Base-by-base conservation (phyloP, 2,888 invertebrate genomes). In the Chironomus tentans region DNA sequence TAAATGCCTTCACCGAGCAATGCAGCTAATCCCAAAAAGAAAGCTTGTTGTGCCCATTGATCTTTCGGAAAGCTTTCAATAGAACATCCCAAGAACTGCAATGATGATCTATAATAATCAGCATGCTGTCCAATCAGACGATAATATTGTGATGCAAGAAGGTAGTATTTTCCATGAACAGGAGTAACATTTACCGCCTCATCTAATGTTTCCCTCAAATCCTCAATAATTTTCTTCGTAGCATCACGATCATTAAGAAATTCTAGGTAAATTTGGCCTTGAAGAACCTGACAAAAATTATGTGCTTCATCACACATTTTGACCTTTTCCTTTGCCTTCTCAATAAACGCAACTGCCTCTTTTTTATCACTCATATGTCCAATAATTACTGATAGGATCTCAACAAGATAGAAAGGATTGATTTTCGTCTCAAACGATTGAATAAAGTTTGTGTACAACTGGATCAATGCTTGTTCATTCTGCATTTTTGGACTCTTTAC, bases 361-460 rank as follows among this genome's bases (percentile, higher is more conserved):
- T 91, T 90, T 79, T 94, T 92, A 80, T 95, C 91, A 79, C 86
- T 84, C 80, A 89, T 92, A 80, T 95, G 94, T 70, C 90, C 88
- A 1, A 93, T 87, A 3, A 95, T 88, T 72, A 89, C 86, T 0
- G 91, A 91, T 2, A 92, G 83, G 76, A 98, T 95, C 86, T 98
- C 96, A 48, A 96, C 92, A 78, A 98, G 84, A 0, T 97, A 94
- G 70, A 98, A 86, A 0, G 96, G 94, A 84, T 97, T 98, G 78
- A 98, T 96, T 84, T 96, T 95, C 85, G 92, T 96, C 85, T 98
- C 98, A 85, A 98, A 97, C 62, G 94, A 93, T 71, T 91, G 89
- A 76, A 99, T 88, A 81, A 98, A 98, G 82, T 94, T 94, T 81
- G 90, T 90, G 84, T 99, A 98, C 21, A 99, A 86, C 80, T 93